Conservation (phyloP, 2,113 vertebrate species). For the Cochlearius cochlearius region DNA sequence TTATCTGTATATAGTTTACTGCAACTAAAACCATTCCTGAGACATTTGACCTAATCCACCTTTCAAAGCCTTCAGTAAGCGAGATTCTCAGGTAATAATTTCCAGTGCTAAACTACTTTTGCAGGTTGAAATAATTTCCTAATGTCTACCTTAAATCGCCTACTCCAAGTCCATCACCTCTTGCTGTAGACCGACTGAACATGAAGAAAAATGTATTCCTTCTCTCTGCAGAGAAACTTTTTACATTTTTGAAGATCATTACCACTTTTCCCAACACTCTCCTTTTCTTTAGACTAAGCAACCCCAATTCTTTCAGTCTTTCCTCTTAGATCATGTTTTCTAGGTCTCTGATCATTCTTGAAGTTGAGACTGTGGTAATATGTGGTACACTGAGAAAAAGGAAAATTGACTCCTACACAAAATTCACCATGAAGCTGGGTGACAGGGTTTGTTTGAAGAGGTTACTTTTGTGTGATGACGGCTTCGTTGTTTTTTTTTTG, state of each 20-base stretch:
- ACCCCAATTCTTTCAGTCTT: constrained; percentile 38
- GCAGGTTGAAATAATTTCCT: not conserved
- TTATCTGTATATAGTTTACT: not conserved
- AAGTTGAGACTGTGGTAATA: not conserved
- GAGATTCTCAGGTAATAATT: not conserved
- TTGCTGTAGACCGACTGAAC: not conserved
- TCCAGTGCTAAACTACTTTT: not conserved
- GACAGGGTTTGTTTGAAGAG: constrained; percentile 18
- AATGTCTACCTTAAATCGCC: not conserved
- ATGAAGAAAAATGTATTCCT: not conserved
- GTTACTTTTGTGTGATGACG: not conserved
- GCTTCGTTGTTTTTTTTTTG: not conserved
- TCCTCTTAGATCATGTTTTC: constrained; percentile 25
- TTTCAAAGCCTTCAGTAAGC: not conserved
- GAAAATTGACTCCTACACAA: not conserved
- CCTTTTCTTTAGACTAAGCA: not conserved
- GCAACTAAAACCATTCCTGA: not conserved
- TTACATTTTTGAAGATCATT: not conserved
- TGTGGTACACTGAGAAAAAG: not conserved
- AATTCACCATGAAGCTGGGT: not conserved
- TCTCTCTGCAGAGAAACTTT: not conserved
- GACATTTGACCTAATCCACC: not conserved
- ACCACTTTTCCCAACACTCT: not conserved
- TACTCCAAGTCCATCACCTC: not conserved
- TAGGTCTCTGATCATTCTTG: constrained; percentile 19